Evolutionary conservation across 2,113 vertebrate species (phyloP).

Genomic region (Oriolus oriolus): DNA sequence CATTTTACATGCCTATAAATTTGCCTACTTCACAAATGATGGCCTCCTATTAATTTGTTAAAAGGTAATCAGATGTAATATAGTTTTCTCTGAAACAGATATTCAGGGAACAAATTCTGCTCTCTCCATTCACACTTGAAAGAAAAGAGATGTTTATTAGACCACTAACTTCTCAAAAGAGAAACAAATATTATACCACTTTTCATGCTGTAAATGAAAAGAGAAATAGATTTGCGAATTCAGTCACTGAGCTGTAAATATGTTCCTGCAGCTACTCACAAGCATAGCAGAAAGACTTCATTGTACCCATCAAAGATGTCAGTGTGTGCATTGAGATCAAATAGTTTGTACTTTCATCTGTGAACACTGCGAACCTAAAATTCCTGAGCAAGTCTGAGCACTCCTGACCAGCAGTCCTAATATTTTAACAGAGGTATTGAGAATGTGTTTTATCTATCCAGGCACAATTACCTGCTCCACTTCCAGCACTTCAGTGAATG

Average conservation of each 20-base stretch:
- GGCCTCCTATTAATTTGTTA: slow-evolving; percentile 15
- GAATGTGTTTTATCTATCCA: slow-evolving; percentile 15
- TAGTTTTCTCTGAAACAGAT: background rate
- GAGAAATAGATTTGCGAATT: slow-evolving; percentile 13
- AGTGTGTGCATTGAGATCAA: background rate
- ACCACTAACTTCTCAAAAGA: background rate
- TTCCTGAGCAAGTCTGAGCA: background rate
- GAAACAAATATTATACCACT: slow-evolving; percentile 16
- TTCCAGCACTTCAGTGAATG: background rate
- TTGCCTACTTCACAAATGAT: background rate
- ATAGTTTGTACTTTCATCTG: slow-evolving; percentile 31
- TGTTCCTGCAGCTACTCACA: background rate
- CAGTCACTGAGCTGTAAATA: slow-evolving; percentile 27
- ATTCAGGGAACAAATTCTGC: background rate
- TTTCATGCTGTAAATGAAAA: background rate
- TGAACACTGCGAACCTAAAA: slow-evolving; percentile 21
- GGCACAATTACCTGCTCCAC: background rate
- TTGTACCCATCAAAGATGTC: slow-evolving; percentile 19
- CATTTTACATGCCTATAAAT: background rate
- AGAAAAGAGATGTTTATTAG: slow-evolving; percentile 21
- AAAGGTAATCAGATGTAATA: background rate
- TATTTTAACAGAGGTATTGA: slow-evolving; percentile 18
- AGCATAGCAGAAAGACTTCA: background rate
- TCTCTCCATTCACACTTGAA: background rate
- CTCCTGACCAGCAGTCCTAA: background rate